phyloP scores from a whole-genome alignment of 2,888 invertebrate species.

The Microctonus aethiopoides region DNA sequence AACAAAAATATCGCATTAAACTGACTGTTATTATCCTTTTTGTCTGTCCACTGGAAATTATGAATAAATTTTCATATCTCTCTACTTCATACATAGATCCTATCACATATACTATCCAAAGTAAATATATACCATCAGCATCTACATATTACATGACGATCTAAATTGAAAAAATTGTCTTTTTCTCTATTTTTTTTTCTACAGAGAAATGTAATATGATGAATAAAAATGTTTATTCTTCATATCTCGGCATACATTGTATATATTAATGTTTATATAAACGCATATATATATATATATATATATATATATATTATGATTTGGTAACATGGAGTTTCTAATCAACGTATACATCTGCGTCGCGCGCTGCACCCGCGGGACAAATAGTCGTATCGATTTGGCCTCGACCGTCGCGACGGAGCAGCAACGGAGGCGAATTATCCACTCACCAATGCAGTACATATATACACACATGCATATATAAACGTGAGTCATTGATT shows the following conservation, averaged over 20 bases:
- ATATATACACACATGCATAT: not conserved
- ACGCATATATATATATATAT: not conserved
- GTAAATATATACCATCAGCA: too few species aligned
- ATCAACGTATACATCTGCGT: constrained; percentile 14
- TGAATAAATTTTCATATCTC: constrained; percentile 6
- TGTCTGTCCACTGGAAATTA: constrained; percentile 9
- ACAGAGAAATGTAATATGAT: not conserved
- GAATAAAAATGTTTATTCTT: not conserved
- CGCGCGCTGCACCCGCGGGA: constrained; percentile 6
- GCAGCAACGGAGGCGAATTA: not conserved
- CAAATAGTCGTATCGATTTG: constrained; percentile 11
- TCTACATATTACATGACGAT: too few species aligned
- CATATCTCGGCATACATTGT: not conserved
- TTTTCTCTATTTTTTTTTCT: not conserved
- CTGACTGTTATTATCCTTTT: constrained; percentile 25
- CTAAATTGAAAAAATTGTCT: not conserved
- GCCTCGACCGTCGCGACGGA: not conserved
- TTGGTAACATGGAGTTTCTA: not conserved
- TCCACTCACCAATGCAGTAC: not conserved
- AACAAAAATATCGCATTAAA: constrained; percentile 29
- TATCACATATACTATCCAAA: not conserved
- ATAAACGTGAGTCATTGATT: constrained; percentile 19
- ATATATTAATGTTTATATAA: not conserved
- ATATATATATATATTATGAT: not conserved
- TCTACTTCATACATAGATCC: not conserved